Conservation (phyloP, 2,888 invertebrate species). For the Fragum fragum region DNA sequence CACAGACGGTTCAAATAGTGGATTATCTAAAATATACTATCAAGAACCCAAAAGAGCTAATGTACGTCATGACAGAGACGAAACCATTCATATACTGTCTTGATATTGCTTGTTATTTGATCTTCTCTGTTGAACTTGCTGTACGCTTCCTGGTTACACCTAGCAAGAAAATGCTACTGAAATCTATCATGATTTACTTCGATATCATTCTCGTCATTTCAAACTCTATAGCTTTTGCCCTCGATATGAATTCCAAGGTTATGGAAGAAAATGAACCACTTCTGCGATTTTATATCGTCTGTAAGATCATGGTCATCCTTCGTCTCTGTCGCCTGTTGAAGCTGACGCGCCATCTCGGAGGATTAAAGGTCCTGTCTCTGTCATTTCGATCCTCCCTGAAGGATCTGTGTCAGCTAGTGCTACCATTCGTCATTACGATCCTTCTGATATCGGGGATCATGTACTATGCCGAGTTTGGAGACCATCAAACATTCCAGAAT, state of each 20-base stretch:
- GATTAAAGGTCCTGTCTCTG: constrained; percentile 74
- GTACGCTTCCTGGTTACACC: constrained; percentile 70
- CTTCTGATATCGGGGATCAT: constrained; percentile 78
- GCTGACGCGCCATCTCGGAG: constrained; percentile 39
- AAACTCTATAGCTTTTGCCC: constrained; percentile 42
- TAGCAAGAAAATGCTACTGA: constrained; percentile 61
- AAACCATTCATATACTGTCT: constrained; percentile 65
- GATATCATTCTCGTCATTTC: constrained; percentile 56
- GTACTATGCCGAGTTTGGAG: constrained; percentile 73
- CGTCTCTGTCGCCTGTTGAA: constrained; percentile 55
- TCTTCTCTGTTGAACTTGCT: constrained; percentile 79
- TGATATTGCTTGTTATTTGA: constrained; percentile 71
- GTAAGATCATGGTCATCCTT: constrained; percentile 39
- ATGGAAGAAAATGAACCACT: background rate
- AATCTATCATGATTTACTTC: constrained; percentile 40
- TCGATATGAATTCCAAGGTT: constrained; percentile 4
- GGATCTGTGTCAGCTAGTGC: constrained; percentile 74
- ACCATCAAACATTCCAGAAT: constrained; percentile 61
- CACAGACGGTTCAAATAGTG: background rate
- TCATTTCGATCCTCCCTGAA: constrained; percentile 73
- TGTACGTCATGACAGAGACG: constrained; percentile 31
- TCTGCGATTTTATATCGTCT: constrained; percentile 32
- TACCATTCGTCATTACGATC: constrained; percentile 74
- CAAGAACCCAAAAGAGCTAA: constrained; percentile 25
- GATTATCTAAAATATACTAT: constrained; percentile 1